These are phyloP conservation scores for Euwallacea similis DNA, from an alignment of 1,140 invertebrate genomes.

Conservation along the genomic window DNA sequence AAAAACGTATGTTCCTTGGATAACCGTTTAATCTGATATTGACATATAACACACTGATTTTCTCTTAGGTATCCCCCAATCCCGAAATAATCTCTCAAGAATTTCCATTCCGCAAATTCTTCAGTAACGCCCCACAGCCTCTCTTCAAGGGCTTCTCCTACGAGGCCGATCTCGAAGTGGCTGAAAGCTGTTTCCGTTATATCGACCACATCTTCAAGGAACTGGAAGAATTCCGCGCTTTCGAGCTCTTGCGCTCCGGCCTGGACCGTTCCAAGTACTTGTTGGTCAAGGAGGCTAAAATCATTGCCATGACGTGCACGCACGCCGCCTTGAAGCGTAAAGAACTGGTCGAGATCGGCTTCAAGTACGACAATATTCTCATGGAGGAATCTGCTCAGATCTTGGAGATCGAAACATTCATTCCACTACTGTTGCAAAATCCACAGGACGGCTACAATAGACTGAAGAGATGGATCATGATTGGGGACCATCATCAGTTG, in stretches of 20 bases:
- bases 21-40: not conserved
- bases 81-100: conserved; percentile 64
- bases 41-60: not conserved
- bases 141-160: conserved; percentile 81
- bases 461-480: conserved; percentile 99
- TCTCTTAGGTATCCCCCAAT: conserved; percentile 46
- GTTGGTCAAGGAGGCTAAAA: conserved; percentile 98
- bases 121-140: conserved; percentile 89
- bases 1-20: not conserved
- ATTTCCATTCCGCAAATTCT: conserved; percentile 93
- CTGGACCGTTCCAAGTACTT: conserved; percentile 95
- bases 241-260: conserved; percentile 93
- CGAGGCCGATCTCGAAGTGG: conserved; percentile 88
- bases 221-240: conserved; percentile 96
- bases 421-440: conserved; percentile 95
- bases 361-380: conserved; percentile 98
- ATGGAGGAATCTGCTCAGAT: conserved; percentile 99
- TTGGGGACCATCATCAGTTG: conserved; percentile 98
- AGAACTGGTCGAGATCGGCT: conserved; percentile 92
- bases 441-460: conserved; percentile 94
- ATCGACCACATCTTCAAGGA: conserved; percentile 96
- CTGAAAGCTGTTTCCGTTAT: conserved; percentile 92
- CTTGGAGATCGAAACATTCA: conserved; percentile 99
- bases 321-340: conserved; percentile 96
- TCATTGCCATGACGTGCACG: conserved; percentile 99